Evolutionary conservation across 2,888 invertebrate species (phyloP), one percentile per base, ranked within the genome.

Genomic region (Acronicta leporina): DNA sequence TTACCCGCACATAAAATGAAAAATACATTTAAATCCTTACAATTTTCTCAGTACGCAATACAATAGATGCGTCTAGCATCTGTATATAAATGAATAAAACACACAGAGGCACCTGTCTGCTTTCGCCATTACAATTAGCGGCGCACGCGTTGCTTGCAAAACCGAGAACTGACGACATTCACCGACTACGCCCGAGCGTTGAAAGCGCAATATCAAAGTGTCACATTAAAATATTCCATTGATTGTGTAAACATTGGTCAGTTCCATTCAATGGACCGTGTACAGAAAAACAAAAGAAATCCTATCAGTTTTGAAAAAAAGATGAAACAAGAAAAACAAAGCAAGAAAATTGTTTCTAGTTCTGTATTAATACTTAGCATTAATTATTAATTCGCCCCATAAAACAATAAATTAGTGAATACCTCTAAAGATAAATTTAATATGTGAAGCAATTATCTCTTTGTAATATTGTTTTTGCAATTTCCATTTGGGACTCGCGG

Each of bases 71-170:
- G 25, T 8, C 69, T 70, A 58, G 46, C 63, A 55, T 51, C 73
- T 65, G 27, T 54, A 47, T 59, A 68, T 64, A 65, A 73, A 82
- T 83, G 77, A 79, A 80, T 80, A 78, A 80, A 77, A 80, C 72
- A 81, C 75, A 77, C 73, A 74, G 68, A 72, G 73, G 76, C 80
- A 75, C 65, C 65, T 84, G 83, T 82, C 81, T 81, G 81, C 85
- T 87, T 87, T 87, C 87, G 84, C 86, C 87, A 87, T 75, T 80
- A 80, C 76, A 77, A 74, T 76, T 76, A 79, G 77, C 77, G 64
- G 25, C 77, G 80, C 85, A 83, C 81, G 83, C 80, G 82, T 74
- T 55, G 65, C 57, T 85, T 87, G 84, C 82, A 81, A 85, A 79
- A 86, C 82, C 59, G 55, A 59, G 11, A n/a, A 40, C 63, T 78